Evolutionary conservation across 1,140 invertebrate species (phyloP), one percentile per base, ranked within the genome.

Genomic region (Pristionchus pacificus): DNA sequence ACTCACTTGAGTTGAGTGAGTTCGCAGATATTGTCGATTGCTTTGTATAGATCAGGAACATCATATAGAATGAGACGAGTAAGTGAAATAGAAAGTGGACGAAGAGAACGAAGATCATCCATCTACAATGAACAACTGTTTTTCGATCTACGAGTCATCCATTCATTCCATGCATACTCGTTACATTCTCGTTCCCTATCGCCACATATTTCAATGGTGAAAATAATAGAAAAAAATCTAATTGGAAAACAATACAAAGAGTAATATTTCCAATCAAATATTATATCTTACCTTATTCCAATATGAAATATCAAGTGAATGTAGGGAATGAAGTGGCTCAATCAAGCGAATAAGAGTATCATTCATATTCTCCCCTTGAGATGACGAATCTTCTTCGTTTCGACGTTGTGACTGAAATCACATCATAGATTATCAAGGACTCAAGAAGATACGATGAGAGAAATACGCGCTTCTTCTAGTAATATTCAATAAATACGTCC

Each of bases 221-320:
- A 19, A 19, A 57, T 57, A 24, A 19, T 19, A 57, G 24, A 57
- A 57, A 19, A 19, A 19, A 24, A 19, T 57, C 55, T 19, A 19
- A 57, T 57, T 19, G 55, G 24, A 19, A 55, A 65, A 14, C n/a
- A n/a, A n/a, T n/a, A n/a, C n/a, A n/a, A n/a, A n/a, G n/a, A n/a
- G 29, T 15, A 65, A 19, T 57, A 14, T 38, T 58, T 19, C 15
- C 15, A 65, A 15, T 58, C 13, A 14, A 55, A n/a, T 13, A 55
- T 58, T 13, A n/a, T 14, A 65, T 24, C 33, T 24, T 13, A 68
- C 67, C 28, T 28, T 69, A 10, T 19, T 57, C 79, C 90, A 92
- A 72, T 89, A 88, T 0, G 91, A 91, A 59, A 95, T 84, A 83
- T 94, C 92, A 57, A 95, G 85, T 80, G 91, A 88, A 28, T 88